Conservation (phyloP, 2,797 vertebrate genomes). For the Ptychobarbus kaznakovi region DNA sequence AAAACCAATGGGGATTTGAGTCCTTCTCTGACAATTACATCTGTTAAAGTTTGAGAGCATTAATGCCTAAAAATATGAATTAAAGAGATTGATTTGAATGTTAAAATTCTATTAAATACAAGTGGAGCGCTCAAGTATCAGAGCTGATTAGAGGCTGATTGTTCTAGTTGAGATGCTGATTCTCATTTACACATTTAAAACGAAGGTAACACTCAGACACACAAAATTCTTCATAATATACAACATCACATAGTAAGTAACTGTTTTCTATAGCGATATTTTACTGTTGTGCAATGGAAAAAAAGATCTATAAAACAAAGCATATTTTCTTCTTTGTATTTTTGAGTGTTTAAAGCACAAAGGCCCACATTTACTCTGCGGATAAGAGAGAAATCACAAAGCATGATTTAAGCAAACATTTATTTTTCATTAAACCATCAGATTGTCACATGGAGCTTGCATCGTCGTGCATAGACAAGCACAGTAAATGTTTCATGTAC, state of each 20-base stretch:
- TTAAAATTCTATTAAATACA: slow-evolving; percentile 82
- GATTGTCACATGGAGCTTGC: slow-evolving; percentile 56
- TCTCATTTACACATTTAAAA: slow-evolving; percentile 25
- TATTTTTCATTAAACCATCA: slow-evolving; percentile 70
- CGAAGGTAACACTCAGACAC: not conserved
- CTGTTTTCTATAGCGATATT: not conserved
- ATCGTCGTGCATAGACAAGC: slow-evolving; percentile 66
- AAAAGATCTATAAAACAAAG: not conserved
- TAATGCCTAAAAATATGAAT: slow-evolving; percentile 85
- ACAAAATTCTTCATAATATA: not conserved
- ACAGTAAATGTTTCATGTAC: slow-evolving; percentile 64
- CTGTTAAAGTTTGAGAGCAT: slow-evolving; percentile 80
- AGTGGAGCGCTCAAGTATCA: slow-evolving; percentile 73
- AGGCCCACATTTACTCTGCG: not conserved
- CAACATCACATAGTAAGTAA: not conserved
- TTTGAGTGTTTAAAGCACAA: not conserved
- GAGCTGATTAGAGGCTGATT: slow-evolving; percentile 78
- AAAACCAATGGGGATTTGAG: slow-evolving; percentile 79
- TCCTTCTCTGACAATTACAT: slow-evolving; percentile 83
- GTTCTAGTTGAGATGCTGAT: slow-evolving; percentile 44
- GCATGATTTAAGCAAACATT: slow-evolving; percentile 68
- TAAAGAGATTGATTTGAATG: slow-evolving; percentile 85
- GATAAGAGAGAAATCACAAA: slow-evolving; percentile 44
- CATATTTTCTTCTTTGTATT: not conserved
- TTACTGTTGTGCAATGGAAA: not conserved